Percentiles rank a stretch among this genome's conserved stretches.
phyloP scores from a whole-genome alignment of 1,140 invertebrate species.

The Drosophila setifemur region DNA sequence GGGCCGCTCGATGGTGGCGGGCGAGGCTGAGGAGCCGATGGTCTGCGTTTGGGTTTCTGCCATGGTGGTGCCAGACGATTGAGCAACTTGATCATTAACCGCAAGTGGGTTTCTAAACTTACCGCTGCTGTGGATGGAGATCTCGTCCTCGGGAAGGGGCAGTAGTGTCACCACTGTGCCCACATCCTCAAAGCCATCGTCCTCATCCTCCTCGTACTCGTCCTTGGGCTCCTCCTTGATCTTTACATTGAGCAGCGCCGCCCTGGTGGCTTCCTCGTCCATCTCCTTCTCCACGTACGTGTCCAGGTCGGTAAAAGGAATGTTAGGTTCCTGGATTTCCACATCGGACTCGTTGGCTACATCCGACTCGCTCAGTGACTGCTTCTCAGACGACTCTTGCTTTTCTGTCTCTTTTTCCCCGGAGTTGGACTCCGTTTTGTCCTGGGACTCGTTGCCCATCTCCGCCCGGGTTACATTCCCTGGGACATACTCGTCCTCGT shows the following conservation, averaged over 20 bases:
- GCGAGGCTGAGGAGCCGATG: slow-evolving; percentile 70
- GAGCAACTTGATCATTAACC: slow-evolving; percentile 9
- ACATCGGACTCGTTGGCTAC: slow-evolving; percentile 78
- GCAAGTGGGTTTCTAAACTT: slow-evolving; percentile 25
- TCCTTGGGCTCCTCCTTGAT: slow-evolving; percentile 77
- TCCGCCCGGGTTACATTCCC: slow-evolving; percentile 51
- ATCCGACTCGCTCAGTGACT: slow-evolving; percentile 58
- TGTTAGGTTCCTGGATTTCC: slow-evolving; percentile 81
- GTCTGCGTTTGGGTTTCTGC: slow-evolving; percentile 80
- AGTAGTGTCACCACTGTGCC: slow-evolving; percentile 67
- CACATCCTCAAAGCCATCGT: slow-evolving; percentile 84
- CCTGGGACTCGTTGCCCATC: slow-evolving; percentile 39
- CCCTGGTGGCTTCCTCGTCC: slow-evolving; percentile 56
- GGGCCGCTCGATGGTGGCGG: slow-evolving; percentile 62
- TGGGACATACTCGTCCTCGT: slow-evolving; percentile 81
- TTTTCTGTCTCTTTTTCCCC: slow-evolving; percentile 20
- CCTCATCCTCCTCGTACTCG: slow-evolving; percentile 83
- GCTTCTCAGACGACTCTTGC: slow-evolving; percentile 9
- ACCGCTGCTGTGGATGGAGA: slow-evolving; percentile 79
- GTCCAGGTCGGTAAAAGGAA: slow-evolving; percentile 83
- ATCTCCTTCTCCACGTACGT: slow-evolving; percentile 82
- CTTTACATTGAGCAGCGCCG: slow-evolving; percentile 68
- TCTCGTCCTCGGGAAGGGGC: slow-evolving; percentile 70
- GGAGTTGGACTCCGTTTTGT: slow-evolving; percentile 30
- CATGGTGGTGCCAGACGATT: slow-evolving; percentile 16